A percentile compares a stretch with the other conserved stretches of the same genome.
Evolutionary conservation across 2,113 vertebrate genomes (phyloP).

Genomic region (Passer domesticus): DNA sequence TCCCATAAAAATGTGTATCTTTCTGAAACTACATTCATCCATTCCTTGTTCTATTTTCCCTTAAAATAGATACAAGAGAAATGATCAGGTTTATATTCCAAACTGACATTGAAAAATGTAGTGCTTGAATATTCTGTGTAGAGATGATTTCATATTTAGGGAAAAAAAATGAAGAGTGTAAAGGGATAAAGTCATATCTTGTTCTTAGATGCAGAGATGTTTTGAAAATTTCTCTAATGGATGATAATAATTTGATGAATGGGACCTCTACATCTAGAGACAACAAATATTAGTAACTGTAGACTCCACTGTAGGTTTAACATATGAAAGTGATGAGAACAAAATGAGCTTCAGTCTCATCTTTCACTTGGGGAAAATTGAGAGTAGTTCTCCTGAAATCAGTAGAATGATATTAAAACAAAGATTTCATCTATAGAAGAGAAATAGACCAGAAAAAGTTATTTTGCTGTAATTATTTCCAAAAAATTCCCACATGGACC

Average conservation of each 20-base stretch:
- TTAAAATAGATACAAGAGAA: not conserved
- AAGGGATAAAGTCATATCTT: not conserved
- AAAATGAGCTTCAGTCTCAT: not conserved
- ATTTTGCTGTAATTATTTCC: not conserved
- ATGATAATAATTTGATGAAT: not conserved
- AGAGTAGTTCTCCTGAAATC: not conserved
- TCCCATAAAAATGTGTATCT: not conserved
- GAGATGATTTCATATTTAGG: not conserved
- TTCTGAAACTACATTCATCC: not conserved
- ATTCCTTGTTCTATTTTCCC: not conserved
- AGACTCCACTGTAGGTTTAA: not conserved
- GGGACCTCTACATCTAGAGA: not conserved
- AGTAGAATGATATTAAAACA: not conserved
- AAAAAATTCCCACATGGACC: not conserved
- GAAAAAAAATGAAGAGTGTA: not conserved
- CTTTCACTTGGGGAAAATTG: not conserved
- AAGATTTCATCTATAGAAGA: not conserved
- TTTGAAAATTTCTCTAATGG: not conserved
- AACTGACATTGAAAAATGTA: slow-evolving; percentile 2
- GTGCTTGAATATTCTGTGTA: not conserved
- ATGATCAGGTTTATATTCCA: not conserved
- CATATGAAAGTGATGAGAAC: not conserved
- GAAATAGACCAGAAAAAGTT: not conserved
- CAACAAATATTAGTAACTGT: not conserved
- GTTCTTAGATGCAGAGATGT: not conserved